These are phyloP conservation scores for Melieria crassipennis DNA, from an alignment of 2,888 invertebrate genomes.

Conservation along the genomic window DNA sequence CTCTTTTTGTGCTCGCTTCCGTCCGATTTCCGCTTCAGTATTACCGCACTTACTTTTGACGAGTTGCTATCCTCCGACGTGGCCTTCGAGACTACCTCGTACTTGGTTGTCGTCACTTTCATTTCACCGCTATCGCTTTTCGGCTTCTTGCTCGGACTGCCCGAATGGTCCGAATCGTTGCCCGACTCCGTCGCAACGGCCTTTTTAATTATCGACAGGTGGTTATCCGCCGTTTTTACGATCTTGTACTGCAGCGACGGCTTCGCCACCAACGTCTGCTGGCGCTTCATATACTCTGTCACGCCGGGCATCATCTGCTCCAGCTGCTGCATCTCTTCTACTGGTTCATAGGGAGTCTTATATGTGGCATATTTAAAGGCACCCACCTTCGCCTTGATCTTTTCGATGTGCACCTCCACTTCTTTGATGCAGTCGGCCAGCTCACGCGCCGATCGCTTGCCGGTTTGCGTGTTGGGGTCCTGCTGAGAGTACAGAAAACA, in stretches of 20 bases:
- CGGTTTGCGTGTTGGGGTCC: constrained; percentile 71
- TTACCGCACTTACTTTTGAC: constrained; percentile 57
- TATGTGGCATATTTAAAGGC: constrained; percentile 78
- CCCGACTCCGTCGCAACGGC: constrained; percentile 53
- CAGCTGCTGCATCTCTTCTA: constrained; percentile 71
- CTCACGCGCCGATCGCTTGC: constrained; percentile 66
- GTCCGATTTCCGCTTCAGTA: constrained; percentile 61
- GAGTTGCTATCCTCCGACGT: constrained; percentile 53
- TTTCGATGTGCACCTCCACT: constrained; percentile 79
- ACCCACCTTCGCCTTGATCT: constrained; percentile 77
- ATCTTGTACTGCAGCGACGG: constrained; percentile 65
- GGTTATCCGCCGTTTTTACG: constrained; percentile 63
- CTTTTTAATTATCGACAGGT: constrained; percentile 63
- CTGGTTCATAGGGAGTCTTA: constrained; percentile 75
- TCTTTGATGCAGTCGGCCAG: constrained; percentile 74
- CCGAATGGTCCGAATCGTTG: constrained; percentile 57
- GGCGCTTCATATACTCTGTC: constrained; percentile 52
- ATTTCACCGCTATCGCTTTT: neutral
- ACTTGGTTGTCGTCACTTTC: constrained; percentile 45
- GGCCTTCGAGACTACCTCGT: constrained; percentile 58
- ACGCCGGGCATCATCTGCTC: constrained; percentile 72
- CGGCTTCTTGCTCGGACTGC: constrained; percentile 44
- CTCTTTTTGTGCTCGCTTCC: constrained; percentile 36
- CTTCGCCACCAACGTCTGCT: constrained; percentile 51
- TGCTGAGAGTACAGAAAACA: constrained; percentile 84